Base-by-base conservation (phyloP, 1,140 invertebrate species). In the Heliconius hewitsoni region DNA sequence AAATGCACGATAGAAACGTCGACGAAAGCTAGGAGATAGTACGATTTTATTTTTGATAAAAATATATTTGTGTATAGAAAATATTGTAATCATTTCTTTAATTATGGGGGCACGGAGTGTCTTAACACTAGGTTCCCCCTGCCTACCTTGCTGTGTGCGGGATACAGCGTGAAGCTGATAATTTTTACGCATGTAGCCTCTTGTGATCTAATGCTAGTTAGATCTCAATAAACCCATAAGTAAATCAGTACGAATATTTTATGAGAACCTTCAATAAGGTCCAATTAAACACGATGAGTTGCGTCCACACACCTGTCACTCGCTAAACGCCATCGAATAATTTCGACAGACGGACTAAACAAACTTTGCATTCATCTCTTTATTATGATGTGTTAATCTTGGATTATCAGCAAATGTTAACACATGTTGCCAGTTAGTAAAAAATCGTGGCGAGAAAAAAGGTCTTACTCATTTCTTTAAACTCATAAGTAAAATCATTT, bases 341-440 rank as follows among this genome's bases (percentile, higher is more conserved):
- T 75, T 80, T 79, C 86, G 91, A 90, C 92, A 94, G 89, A 93
- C 89, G 93, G 91, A 79, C 87, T 91, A 87, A 93, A 92, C 89
- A 94, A 94, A 94, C 91, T 81, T 80, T 81, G 87, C 82, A 92
- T 93, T 93, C 93, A 94, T 93, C 91, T 90, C 93, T 93, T 93
- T 94, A 93, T 94, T 94, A 94, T 94, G 90, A 94, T 90, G 93
- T 94, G 93, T 93, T 94, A 94, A 93, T 93, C 90, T 91, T 79
- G 91, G 92, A 93, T 94, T 93, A 94, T 91, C 92, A 92, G 90
- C 91, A 93, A 94, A 94, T 94, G 92, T 94, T 94, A 93, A 94
- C 93, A 94, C 91, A 92, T 94, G 93, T 94, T 93, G 91, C 92
- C 89, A 91, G 91, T 94, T 93, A 93, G 84, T 91, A 92, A 94